phyloP scores from a whole-genome alignment of 2,797 vertebrate species.

The Parotocinclus haroldoi region DNA sequence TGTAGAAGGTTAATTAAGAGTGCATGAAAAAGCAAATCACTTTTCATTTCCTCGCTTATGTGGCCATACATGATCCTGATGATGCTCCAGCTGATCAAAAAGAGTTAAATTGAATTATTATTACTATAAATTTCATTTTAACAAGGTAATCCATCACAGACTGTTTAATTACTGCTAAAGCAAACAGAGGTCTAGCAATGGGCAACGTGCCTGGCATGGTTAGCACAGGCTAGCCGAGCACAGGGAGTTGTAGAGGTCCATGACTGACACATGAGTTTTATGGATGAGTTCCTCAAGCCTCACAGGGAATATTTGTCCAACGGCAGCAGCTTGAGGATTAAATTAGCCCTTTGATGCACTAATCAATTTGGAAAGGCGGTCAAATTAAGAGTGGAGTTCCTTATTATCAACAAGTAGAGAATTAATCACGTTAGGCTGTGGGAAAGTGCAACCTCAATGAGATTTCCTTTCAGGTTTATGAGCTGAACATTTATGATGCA shows the following conservation, averaged over 20 bases:
- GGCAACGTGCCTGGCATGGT: slow-evolving; percentile 41
- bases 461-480: too few species aligned
- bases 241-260: slow-evolving; percentile 52
- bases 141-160: slow-evolving; percentile 58
- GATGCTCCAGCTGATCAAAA: slow-evolving; percentile 50
- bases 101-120: slow-evolving; percentile 51
- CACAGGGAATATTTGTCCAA: slow-evolving; percentile 58
- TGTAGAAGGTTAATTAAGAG: too few species aligned
- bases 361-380: slow-evolving; percentile 63
- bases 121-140: slow-evolving; percentile 45
- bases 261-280: slow-evolving; percentile 59
- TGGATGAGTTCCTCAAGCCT: slow-evolving; percentile 64
- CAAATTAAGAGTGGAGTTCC: slow-evolving; percentile 58
- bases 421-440: slow-evolving; percentile 43
- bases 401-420: slow-evolving; percentile 50
- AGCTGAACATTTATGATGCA: too few species aligned
- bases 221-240: slow-evolving; percentile 43
- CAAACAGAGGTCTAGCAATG: slow-evolving; percentile 54
- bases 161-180: slow-evolving; percentile 62
- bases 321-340: slow-evolving; percentile 56
- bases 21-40: too few species aligned
- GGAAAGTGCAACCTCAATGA: too few species aligned
- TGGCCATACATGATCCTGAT: not conserved
- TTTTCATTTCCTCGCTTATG: not conserved
- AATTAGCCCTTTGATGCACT: slow-evolving; percentile 70